A percentile compares a stretch with the other conserved stretches of the same genome.
Evolutionary conservation across 2,888 invertebrate genomes (phyloP).

Genomic region (Dynastes hyllus): DNA sequence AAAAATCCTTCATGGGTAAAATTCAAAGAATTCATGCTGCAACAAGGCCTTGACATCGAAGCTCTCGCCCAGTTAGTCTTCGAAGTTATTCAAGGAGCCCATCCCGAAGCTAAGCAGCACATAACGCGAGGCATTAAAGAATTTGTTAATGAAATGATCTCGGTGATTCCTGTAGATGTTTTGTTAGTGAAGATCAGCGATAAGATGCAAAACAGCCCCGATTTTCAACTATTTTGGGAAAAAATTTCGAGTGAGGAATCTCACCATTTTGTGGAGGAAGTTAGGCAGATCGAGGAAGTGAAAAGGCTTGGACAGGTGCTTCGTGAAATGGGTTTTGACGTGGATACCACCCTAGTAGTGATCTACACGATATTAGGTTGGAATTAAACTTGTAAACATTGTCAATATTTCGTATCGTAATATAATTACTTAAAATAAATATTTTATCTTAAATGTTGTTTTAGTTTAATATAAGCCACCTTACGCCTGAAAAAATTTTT

Average conservation of each 20-base stretch:
- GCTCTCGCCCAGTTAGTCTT: slow-evolving; percentile 51
- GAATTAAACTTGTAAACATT: slow-evolving; percentile 36
- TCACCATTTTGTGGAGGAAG: slow-evolving; percentile 58
- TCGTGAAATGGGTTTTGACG: slow-evolving; percentile 58
- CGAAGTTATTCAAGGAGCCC: slow-evolving; percentile 51
- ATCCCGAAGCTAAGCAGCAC: neutral
- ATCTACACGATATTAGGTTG: slow-evolving; percentile 60
- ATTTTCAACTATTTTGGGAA: slow-evolving; percentile 59
- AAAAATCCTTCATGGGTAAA: slow-evolving; percentile 55
- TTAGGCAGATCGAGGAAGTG: slow-evolving; percentile 58
- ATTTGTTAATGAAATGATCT: slow-evolving; percentile 59
- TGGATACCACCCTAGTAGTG: slow-evolving; percentile 54
- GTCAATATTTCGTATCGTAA: too few species aligned
- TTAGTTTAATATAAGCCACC: too few species aligned
- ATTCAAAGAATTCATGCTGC: slow-evolving; percentile 56
- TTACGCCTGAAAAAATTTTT: too few species aligned
- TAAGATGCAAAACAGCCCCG: slow-evolving; percentile 57
- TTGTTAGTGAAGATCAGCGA: slow-evolving; percentile 56
- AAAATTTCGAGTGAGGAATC: slow-evolving; percentile 57
- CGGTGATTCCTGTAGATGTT: slow-evolving; percentile 57
- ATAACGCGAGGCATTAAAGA: slow-evolving; percentile 27
- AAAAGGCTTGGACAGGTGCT: slow-evolving; percentile 54
- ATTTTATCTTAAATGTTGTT: too few species aligned
- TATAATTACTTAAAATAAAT: too few species aligned
- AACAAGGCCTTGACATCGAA: slow-evolving; percentile 58